Conservation (phyloP, 1,140 invertebrate species). For the Atopsyche davidsoni region DNA sequence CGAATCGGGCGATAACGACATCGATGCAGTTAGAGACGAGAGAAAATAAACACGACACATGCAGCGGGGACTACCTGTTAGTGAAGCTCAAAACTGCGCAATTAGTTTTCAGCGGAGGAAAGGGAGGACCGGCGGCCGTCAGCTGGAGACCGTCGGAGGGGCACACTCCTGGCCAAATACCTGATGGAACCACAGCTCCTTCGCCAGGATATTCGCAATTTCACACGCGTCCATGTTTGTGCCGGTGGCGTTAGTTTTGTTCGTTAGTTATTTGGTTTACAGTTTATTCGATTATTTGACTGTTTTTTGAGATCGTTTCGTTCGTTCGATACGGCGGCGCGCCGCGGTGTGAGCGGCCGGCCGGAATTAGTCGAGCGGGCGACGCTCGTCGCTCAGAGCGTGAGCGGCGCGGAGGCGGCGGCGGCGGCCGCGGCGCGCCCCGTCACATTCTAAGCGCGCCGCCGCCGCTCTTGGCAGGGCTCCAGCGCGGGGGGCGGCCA, state of each 20-base stretch:
- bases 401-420: conserved; percentile 14
- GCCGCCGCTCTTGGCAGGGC: neutral
- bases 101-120: too few species aligned
- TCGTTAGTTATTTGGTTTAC: conserved; percentile 7
- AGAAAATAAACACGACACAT: too few species aligned
- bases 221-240: conserved; percentile 62
- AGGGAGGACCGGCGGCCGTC: conserved; percentile 20
- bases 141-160: conserved; percentile 13
- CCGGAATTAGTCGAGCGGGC: conserved; percentile 15
- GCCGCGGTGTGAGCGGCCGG: conserved; percentile 19
- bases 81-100: too few species aligned
- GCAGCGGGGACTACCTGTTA: too few species aligned
- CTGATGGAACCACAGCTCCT: conserved; percentile 73
- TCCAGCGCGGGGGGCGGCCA: conserved; percentile 2
- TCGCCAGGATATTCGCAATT: conserved; percentile 71
- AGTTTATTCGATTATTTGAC: conserved; percentile 11
- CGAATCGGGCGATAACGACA: too few species aligned
- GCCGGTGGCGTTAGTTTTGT: conserved; percentile 6
- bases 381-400: conserved; percentile 17
- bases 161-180: conserved; percentile 40
- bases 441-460: conserved; percentile 4
- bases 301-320: conserved; percentile 22
- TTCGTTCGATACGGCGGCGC: conserved; percentile 28
- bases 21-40: too few species aligned
- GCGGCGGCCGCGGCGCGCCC: conserved; percentile 8